Base-by-base conservation (phyloP, 2,888 invertebrate genomes). In the Caenorhabditis sinica region DNA sequence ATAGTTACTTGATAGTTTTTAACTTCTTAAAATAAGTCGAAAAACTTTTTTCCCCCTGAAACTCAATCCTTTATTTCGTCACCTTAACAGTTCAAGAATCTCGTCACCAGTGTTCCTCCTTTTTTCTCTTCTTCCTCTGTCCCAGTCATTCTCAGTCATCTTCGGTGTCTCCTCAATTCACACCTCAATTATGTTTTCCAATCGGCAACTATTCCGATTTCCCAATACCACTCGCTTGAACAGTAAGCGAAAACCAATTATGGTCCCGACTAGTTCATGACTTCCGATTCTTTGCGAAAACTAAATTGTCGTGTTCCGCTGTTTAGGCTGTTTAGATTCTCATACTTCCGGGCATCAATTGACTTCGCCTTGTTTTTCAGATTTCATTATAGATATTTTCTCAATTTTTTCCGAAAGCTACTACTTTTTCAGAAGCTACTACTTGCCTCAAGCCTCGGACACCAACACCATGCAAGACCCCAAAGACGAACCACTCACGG, bases 271-370 rank as follows among this genome's bases (percentile, higher is more conserved):
- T 66, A 77, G 68, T 77, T 61, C 69, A 69, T 53, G 56, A 33
- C 17, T 63, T 60, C 68, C 45, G 43, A 23, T 36, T 28, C 17
- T 20, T 45, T 15, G 20, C 49, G 40, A 49, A 56, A 60, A 71
- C 72, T 28, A 73, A 77, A 80, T 80, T 80, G 80, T 40, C 36
- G 80, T 80, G 80, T 80, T 80, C 80, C 80, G 80, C 65, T 80
- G 80, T 72, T 80, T 72, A 72, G 72, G 30, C 30, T 40, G 11
- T 2, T 13, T 40, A 6, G 40, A 36, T 25, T 75, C 53, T n/a
- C 17, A 13, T 9, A 58, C 53, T 72, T 69, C 77, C 61, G 40
- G 66, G 60, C 68, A 66, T 66, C 61, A 61, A 30, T 33, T 58
- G 49, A 61, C 33, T 36, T 61, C 43, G 36, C 28, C 13, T n/a